Conservation (phyloP, 2,113 vertebrate genomes). For the Puffinus mauretanicus region DNA sequence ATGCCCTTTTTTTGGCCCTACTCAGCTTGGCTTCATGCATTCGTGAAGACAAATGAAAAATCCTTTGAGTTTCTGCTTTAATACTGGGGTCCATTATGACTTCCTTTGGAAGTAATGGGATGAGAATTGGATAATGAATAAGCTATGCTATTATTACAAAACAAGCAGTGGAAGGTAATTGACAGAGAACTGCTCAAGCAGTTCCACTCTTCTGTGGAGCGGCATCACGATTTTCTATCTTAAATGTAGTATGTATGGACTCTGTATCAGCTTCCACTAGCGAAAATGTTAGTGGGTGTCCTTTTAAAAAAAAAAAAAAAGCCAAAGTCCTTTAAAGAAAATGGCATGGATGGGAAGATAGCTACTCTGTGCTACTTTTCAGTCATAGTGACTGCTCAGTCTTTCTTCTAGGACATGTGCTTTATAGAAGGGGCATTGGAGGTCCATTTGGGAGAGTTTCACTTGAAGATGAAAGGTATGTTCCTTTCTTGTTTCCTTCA, state of each 20-base stretch:
- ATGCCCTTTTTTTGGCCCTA: not conserved
- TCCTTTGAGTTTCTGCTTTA: not conserved
- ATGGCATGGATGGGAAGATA: not conserved
- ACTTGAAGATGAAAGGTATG: constrained; percentile 95
- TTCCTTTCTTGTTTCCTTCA: not conserved
- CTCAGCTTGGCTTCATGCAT: not conserved
- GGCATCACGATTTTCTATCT: not conserved
- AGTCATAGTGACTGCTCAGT: not conserved
- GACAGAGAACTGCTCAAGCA: not conserved
- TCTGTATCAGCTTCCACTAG: not conserved
- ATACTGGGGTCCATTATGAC: not conserved
- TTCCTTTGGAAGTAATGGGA: not conserved
- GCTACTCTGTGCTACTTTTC: not conserved
- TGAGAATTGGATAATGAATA: not conserved
- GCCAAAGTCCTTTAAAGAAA: not conserved
- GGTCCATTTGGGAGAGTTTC: constrained; percentile 90
- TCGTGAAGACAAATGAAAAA: not conserved
- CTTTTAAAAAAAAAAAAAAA: not conserved
- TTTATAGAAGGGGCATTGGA: constrained; percentile 89
- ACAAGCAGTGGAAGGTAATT: not conserved
- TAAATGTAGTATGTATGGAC: not conserved
- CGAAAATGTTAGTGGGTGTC: not conserved
- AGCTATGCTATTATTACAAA: not conserved
- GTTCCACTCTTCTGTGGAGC: not conserved
- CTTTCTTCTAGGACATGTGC: constrained; percentile 87